Base-by-base conservation (phyloP, 1,140 invertebrate species). In the Anastrepha obliqua region DNA sequence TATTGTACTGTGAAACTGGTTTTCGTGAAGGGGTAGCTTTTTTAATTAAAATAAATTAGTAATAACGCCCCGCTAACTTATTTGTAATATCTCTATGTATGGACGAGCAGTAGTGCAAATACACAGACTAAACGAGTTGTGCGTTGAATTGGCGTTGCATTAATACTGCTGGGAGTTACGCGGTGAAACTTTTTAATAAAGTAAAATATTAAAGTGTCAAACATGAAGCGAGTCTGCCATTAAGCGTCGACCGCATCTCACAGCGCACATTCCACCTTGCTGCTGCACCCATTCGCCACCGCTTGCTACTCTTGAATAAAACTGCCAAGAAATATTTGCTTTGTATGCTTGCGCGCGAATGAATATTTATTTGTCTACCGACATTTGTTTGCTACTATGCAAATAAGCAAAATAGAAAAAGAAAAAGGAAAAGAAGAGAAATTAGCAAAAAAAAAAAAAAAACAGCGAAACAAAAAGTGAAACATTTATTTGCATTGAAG, bases 1-100 rank as follows among this genome's bases (percentile, higher is more conserved):
- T 13, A 44, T 39, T 39, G 13, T 70, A 70, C 13, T 70, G 2
- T 4, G 9, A 70, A 11, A 11, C 39, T 29, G 65, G 13, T 6
- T 44, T 67, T 7, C 29, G n/a, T 29, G 13, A 29, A 55, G 17
- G 74, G 7, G n/a, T 29, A 0, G 70, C 7, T 51, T 78, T 29
- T 81, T 20, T 81, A 81, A 81, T 81, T 81, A 58, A 81, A 55
- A 81, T 81, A 29, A 81, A 81, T 20, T 29, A 29, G n/a, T 29
- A 17, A 0, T 55, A 17, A 47, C 3, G 15, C 42, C 44, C 42
- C 13, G 11, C 29, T 15, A n/a, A 47, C 13, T 17, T 42, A 47
- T 42, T 47, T 74, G 44, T 74, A 39, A 1, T 67, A 13, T 11
- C 7, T 58, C 55, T 65, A 65, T 8, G 64, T 65, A 29, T 20